Evolutionary conservation across 2,797 vertebrate genomes (phyloP).

Genomic region (Danio tinwini): DNA sequence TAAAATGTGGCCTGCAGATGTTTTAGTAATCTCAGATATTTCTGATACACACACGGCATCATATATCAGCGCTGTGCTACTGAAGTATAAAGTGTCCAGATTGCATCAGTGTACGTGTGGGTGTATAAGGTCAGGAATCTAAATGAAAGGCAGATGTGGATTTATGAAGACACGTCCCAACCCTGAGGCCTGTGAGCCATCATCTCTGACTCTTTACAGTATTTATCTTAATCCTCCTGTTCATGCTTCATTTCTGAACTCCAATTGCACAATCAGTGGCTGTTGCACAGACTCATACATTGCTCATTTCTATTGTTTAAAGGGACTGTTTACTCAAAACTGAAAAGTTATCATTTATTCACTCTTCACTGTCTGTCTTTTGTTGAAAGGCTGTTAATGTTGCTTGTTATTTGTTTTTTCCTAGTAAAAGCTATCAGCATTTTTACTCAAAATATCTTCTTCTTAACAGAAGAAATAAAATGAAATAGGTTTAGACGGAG

Average conservation of each 20-base stretch:
- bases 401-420: no score
- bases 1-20: not conserved
- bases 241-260: not conserved
- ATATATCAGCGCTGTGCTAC: no score
- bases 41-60: not conserved
- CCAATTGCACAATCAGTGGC: slow-evolving; percentile 1
- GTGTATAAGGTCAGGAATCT: not conserved
- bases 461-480: no score
- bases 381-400: no score
- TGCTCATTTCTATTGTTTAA: no score
- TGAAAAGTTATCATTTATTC: no score
- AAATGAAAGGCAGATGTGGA: not conserved
- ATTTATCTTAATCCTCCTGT: not conserved
- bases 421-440: no score
- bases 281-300: no score
- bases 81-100: not conserved
- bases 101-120: not conserved
- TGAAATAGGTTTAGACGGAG: no score
- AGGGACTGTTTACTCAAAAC: no score
- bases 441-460: no score
- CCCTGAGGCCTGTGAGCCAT: not conserved
- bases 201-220: not conserved
- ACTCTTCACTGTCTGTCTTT: no score
- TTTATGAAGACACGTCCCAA: slow-evolving; percentile 1
- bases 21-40: not conserved